Percentiles rank a stretch among this genome's conserved stretches.
These are phyloP conservation scores for Pteria penguin DNA, from an alignment of 2,888 invertebrate species.

Conservation along the genomic window DNA sequence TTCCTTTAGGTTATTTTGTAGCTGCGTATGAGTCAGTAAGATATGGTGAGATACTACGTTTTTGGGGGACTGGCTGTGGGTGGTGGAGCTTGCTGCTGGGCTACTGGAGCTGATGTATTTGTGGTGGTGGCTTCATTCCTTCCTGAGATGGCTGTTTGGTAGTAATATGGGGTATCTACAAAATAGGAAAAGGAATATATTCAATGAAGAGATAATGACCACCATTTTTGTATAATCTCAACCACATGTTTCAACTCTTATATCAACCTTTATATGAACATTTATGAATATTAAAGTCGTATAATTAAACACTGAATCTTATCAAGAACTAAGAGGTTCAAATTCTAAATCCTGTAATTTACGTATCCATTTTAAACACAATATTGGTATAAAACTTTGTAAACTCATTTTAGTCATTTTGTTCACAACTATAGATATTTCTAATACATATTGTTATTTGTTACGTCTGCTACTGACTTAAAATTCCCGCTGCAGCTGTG, in stretches of 20 bases:
- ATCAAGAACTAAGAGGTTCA: not conserved
- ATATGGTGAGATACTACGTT: constrained; percentile 24
- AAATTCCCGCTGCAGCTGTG: constrained; percentile 30
- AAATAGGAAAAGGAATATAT: no score
- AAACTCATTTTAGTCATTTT: no score
- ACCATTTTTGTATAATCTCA: no score
- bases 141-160: constrained; percentile 39
- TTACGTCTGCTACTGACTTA: constrained; percentile 44
- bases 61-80: constrained; percentile 41
- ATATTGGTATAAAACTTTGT: not conserved
- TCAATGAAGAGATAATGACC: no score
- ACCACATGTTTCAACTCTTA: no score
- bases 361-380: not conserved
- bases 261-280: no score
- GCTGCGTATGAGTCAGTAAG: not conserved
- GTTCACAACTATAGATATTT: no score
- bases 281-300: no score
- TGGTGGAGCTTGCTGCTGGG: not conserved
- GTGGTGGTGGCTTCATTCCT: constrained; percentile 36
- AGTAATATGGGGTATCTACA: constrained; percentile 43
- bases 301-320: not conserved
- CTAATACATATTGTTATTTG: no score
- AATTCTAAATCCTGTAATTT: not conserved
- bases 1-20: no score
- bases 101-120: not conserved